phyloP scores from a whole-genome alignment of 2,797 vertebrate genomes.

The Alfaro cultratus region DNA sequence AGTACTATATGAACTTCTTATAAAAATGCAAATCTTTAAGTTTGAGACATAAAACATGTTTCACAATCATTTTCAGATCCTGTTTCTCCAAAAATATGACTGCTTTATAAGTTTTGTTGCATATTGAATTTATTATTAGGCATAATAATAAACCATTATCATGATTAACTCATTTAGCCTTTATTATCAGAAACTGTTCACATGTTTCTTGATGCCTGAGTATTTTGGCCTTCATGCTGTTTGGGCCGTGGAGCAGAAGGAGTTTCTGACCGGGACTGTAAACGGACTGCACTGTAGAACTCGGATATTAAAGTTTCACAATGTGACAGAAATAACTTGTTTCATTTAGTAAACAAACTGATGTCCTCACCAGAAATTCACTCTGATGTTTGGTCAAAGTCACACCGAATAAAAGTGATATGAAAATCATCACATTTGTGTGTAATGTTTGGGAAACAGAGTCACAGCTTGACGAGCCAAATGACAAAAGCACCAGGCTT shows the following conservation, averaged over 20 bases:
- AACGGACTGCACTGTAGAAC: background rate
- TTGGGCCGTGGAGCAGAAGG: background rate
- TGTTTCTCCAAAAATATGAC: background rate
- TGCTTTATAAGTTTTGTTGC: background rate
- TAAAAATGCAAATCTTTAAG: too few species aligned
- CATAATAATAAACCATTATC: background rate
- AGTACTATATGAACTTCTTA: too few species aligned
- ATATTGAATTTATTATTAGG: background rate
- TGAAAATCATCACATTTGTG: background rate
- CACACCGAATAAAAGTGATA: constrained; percentile 1
- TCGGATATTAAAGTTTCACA: background rate
- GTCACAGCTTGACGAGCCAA: background rate
- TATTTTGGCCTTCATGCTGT: background rate
- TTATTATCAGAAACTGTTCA: too few species aligned
- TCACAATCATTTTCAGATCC: background rate
- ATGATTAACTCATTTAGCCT: too few species aligned
- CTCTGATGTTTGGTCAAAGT: background rate
- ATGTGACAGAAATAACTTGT: background rate
- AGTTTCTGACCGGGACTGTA: background rate
- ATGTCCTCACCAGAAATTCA: background rate
- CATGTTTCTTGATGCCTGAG: background rate
- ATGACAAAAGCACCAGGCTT: background rate
- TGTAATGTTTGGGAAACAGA: background rate
- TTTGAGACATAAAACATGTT: too few species aligned
- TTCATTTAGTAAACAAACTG: background rate